Conservation (phyloP, 2,113 vertebrate genomes). For the Mystacornis crossleyi region DNA sequence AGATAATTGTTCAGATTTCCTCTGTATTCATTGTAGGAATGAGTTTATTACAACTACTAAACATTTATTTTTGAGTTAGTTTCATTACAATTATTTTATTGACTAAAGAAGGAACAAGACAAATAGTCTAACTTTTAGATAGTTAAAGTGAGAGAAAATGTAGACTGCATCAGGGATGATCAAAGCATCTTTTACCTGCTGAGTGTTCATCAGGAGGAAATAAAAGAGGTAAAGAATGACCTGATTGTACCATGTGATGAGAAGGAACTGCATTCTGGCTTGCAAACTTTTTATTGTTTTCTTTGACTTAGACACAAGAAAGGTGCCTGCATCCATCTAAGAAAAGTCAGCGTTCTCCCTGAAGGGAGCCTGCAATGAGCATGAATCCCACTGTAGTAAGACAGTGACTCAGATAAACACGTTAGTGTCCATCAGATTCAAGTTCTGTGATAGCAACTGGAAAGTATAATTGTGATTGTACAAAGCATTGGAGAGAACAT, state of each 20-base stretch:
- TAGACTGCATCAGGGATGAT: not conserved
- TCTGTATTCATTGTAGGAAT: not conserved
- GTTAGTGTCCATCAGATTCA: not conserved
- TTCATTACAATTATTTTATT: not conserved
- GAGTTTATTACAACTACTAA: not conserved
- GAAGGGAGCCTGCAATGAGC: fast-evolving
- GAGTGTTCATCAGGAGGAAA: not conserved
- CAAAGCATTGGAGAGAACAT: not conserved
- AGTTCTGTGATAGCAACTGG: not conserved
- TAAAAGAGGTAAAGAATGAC: not conserved
- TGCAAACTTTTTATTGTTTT: not conserved
- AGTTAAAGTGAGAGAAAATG: not conserved
- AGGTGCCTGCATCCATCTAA: not conserved
- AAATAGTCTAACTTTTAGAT: not conserved
- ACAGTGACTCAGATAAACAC: not conserved
- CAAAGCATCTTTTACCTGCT: not conserved
- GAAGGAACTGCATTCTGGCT: not conserved
- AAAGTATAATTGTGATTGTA: not conserved
- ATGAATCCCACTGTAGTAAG: not conserved
- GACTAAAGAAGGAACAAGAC: not conserved
- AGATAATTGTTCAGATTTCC: not conserved
- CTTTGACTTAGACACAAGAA: not conserved
- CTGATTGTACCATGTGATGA: not conserved
- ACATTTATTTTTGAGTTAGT: not conserved
- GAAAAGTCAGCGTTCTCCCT: not conserved